Evolutionary conservation across 2,888 invertebrate species (phyloP), one percentile per base, ranked within the genome.

Genomic region (Ceratothoa steindachneri): DNA sequence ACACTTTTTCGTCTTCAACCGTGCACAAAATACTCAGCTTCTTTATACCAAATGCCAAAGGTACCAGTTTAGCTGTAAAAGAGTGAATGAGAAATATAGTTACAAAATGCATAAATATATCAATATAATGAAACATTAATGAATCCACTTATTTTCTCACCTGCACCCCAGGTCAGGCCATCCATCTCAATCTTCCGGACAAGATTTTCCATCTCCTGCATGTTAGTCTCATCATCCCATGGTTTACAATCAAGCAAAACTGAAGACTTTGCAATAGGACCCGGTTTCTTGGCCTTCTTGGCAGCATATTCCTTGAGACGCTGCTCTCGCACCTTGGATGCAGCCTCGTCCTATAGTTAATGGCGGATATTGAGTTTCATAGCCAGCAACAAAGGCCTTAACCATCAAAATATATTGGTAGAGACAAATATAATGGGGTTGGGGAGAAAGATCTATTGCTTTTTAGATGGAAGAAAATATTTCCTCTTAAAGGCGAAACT

Each of bases 201-300:
- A 81, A 87, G 86, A 84, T 85, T 70, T 84, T 98, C 97, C 90
- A 98, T 89, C 84, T 89, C 89, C 81, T 88, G 89, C 91, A 97
- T 92, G 82, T 97, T 93, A 51, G 97, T 97, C 85, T 95, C 94
- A 87, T 98, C 97, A 84, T 95, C 97, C 97, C 97, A 97, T 29
- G 87, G 87, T 74, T 98, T 98, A 12, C 97, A 95, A 85, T 98
- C 97, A 66, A 98, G 87, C 81, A 98, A 87, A 80, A 99, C 91
- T 82, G 92, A 95, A 64, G 96, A 96, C 84, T 99, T 98, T 72
- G 98, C 97, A 85, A 98, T 93, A 12, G 96, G 87, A 71, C 87
- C 89, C 51, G 96, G 94, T 87, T 97, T 98, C 86, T 94, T 96
- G 0, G 94, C 89, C 86, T 98, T 98, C 85, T 97, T 98, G 80